Conservation (phyloP, 2,797 vertebrate genomes). For the Agapornis canus region DNA sequence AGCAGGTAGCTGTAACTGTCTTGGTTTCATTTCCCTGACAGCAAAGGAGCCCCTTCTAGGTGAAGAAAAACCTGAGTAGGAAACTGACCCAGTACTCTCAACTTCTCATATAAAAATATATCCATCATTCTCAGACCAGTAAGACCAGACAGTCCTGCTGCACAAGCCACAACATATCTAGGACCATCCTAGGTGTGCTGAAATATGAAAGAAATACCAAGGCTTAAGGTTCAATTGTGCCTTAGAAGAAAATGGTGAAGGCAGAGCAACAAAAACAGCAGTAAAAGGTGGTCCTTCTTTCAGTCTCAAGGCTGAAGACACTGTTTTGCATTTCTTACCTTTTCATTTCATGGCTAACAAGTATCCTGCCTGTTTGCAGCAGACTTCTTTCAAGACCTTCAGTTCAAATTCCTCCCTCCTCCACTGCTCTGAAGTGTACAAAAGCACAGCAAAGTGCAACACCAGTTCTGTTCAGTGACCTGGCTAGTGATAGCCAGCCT, state of each 20-base stretch:
- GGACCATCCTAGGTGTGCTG: background rate
- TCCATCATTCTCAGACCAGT: background rate
- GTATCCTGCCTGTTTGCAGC: background rate
- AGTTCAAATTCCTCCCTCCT: background rate
- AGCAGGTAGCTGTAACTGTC: background rate
- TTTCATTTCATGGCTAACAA: background rate
- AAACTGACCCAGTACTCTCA: background rate
- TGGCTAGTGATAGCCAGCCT: background rate
- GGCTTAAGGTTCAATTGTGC: background rate
- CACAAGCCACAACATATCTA: background rate
- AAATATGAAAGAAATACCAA: background rate
- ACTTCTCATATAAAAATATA: background rate
- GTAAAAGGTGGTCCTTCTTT: background rate
- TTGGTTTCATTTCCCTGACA: background rate
- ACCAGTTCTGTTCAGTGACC: rapidly evolving
- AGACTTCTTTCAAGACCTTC: background rate
- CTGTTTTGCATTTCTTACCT: background rate
- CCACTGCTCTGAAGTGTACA: background rate
- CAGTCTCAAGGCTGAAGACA: background rate
- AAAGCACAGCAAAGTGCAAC: rapidly evolving
- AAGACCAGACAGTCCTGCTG: background rate
- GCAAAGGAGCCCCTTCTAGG: background rate
- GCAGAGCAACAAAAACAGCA: background rate
- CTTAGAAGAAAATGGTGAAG: background rate
- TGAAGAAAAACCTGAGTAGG: background rate